Evolutionary conservation across 2,888 invertebrate genomes (phyloP).

Genomic region (Lamellibrachia columna): DNA sequence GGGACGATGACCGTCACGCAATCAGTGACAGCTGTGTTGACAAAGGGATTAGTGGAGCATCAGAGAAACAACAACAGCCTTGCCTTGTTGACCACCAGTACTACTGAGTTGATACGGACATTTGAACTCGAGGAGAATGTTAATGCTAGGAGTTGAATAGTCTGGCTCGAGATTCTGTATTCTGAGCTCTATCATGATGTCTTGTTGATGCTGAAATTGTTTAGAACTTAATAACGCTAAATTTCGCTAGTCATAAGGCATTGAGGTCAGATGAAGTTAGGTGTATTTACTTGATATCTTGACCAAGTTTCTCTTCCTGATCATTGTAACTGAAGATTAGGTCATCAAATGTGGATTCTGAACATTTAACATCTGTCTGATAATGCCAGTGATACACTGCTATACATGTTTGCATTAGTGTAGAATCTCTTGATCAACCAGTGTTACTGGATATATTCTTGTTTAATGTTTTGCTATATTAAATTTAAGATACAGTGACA

Average conservation of each 20-base stretch:
- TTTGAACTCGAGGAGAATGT: background rate
- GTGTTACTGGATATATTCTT: background rate
- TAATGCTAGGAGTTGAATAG: background rate
- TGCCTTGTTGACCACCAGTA: background rate
- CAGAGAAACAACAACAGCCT: background rate
- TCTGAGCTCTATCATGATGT: background rate
- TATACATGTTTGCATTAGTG: background rate
- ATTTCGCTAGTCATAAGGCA: background rate
- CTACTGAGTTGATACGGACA: background rate
- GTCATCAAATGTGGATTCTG: background rate
- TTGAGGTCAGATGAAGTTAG: background rate
- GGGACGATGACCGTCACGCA: background rate
- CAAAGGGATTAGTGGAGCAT: background rate
- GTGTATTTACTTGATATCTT: background rate
- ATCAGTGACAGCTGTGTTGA: background rate
- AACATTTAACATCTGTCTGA: background rate
- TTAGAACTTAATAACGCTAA: background rate
- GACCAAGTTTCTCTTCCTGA: background rate
- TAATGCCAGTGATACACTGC: background rate
- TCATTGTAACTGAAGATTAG: background rate
- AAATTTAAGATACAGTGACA: background rate
- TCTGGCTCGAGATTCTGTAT: background rate
- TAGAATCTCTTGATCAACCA: background rate
- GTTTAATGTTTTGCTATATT: background rate
- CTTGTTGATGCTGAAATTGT: background rate